Evolutionary conservation across 1,140 invertebrate species (phyloP), one percentile per base, ranked within the genome.

Genomic region (Solenopsis fugax): DNA sequence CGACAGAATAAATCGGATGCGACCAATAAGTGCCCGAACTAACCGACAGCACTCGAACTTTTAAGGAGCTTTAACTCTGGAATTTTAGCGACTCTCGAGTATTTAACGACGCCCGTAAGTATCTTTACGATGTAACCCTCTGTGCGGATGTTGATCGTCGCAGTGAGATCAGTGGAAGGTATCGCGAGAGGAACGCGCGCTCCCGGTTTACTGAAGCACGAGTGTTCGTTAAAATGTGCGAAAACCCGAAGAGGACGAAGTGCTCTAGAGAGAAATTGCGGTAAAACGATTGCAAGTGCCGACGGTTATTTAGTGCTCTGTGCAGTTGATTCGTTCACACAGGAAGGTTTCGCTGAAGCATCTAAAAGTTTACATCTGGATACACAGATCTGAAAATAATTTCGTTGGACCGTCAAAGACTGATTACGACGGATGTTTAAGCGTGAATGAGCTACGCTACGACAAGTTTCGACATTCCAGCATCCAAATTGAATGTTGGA

Each of bases 41-140:
- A 72, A 72, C n/a, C 56, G 37, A 52, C 71, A 7, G 13, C 50
- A 21, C 52, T 58, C 48, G 52, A 64, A 18, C 45, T 67, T 56
- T 52, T 18, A 7, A 34, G 18, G 60, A 85, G 62, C 21, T 87
- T 85, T 89, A 58, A 41, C 24, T 18, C 18, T 12, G 37, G 52
- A 54, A 24, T 81, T 54, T 71, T 71, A 41, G 50, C 77, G 16
- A 41, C 16, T 29, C 29, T 18, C 24, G n/a, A 21, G 72, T 71
- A 58, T 67, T 73, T 77, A n/a, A 6, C 72, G 16, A 56, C 67
- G 65, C 16, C 85, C 50, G 87, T 88, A 90, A 91, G 89, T 90
- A 52, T 77, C 60, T 60, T 90, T 41, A 34, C 6, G 16, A 48
- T 24, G n/a, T 60, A 64, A 85, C n/a, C 13, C 24, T 9, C 13